Conservation (phyloP, 1,140 invertebrate species). For the Heterodera carotae region DNA sequence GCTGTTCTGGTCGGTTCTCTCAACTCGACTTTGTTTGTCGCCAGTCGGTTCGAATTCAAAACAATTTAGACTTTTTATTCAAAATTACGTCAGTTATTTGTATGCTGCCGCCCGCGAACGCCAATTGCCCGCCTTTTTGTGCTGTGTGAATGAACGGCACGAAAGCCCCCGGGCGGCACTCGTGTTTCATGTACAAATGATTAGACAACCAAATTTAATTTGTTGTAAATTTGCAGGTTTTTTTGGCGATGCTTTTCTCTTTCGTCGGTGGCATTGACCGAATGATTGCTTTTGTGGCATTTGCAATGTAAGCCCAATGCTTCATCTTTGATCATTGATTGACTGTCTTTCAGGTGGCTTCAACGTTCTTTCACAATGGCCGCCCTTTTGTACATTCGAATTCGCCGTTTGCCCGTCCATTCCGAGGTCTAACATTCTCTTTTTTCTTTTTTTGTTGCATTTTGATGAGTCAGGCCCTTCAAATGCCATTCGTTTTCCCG, state of each 20-base stretch:
- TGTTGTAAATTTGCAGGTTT: constrained; percentile 15
- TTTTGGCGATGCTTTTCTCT: constrained; percentile 48
- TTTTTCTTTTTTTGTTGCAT: no score
- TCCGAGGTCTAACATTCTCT: constrained; percentile 32
- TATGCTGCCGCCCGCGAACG: constrained; percentile 54
- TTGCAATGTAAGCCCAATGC: constrained; percentile 27
- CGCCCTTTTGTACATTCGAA: constrained; percentile 51
- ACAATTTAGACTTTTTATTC: neutral
- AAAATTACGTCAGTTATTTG: constrained; percentile 45
- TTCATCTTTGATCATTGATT: no score
- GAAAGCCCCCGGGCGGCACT: constrained; percentile 47
- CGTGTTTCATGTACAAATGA: constrained; percentile 41
- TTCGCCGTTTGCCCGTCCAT: constrained; percentile 51
- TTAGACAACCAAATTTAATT: constrained; percentile 15
- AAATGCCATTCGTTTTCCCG: constrained; percentile 43
- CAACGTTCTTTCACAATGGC: constrained; percentile 50
- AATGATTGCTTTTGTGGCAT: constrained; percentile 45
- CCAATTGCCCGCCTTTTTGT: constrained; percentile 55
- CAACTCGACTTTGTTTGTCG: constrained; percentile 60
- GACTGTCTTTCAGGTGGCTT: constrained; percentile 27
- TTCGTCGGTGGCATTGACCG: constrained; percentile 43
- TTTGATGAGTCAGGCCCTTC: constrained; percentile 34
- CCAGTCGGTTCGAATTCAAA: constrained; percentile 34
- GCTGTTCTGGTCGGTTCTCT: constrained; percentile 59
- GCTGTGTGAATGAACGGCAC: constrained; percentile 46